Evolutionary conservation across 2,113 vertebrate species (phyloP).

Genomic region (Lagenorhynchus albirostris): DNA sequence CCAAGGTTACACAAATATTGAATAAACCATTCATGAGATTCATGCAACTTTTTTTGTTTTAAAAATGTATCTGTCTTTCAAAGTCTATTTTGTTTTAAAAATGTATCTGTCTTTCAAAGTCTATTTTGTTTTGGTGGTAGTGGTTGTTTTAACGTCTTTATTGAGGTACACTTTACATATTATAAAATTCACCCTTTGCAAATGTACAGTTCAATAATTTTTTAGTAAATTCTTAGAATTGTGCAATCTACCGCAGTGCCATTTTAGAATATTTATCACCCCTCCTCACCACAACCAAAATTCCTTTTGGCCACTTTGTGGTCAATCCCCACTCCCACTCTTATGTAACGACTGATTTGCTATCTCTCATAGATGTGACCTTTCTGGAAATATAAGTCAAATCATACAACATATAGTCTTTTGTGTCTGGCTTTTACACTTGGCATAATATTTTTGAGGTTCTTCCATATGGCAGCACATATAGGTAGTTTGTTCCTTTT

Average conservation of each 20-base stretch:
- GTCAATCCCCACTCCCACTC: not conserved
- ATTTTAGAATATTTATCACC: not conserved
- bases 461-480: no score
- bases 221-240: not conserved
- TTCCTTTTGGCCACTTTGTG: not conserved
- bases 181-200: not conserved
- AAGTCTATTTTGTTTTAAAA: not conserved
- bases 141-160: not conserved
- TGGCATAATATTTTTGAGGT: not conserved
- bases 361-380: not conserved
- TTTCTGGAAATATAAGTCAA: not conserved
- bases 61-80: not conserved
- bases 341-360: not conserved
- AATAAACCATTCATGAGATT: not conserved
- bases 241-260: no score
- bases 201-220: not conserved
- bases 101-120: not conserved
- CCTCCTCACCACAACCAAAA: not conserved
- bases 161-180: not conserved
- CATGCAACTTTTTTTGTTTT: not conserved
- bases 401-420: not conserved
- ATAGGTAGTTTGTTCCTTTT: no score
- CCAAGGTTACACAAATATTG: not conserved
- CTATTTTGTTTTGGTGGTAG: not conserved
- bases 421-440: not conserved